Evolutionary conservation across 2,797 vertebrate species (phyloP).

Genomic region (Picus viridis): DNA sequence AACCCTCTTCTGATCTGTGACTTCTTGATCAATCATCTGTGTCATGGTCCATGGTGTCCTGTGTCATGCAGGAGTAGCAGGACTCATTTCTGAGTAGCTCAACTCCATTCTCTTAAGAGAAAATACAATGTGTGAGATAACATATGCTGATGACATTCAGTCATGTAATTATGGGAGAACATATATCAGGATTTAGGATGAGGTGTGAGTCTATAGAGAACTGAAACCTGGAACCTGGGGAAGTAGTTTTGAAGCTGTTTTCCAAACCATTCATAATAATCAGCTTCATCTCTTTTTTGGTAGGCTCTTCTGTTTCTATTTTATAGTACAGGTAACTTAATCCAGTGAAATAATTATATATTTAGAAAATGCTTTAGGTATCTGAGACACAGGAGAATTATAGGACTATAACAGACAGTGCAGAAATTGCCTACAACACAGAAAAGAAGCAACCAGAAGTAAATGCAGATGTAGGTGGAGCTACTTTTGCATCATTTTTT

Average conservation of each 20-base stretch:
- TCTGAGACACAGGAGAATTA: neutral
- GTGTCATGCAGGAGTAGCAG: neutral
- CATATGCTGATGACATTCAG: fast-evolving
- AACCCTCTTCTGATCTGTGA: neutral
- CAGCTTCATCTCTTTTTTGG: neutral
- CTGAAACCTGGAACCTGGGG: neutral
- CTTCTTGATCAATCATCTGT: fast-evolving
- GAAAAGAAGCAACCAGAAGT: neutral
- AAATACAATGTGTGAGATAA: neutral
- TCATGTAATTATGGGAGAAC: neutral
- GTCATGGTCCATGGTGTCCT: neutral
- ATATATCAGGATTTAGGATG: neutral
- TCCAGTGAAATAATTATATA: neutral
- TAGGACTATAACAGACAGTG: neutral
- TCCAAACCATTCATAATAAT: neutral
- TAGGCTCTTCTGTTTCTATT: too few species aligned
- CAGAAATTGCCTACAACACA: neutral
- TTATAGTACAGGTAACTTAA: neutral
- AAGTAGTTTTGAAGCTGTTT: neutral
- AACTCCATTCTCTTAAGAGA: neutral
- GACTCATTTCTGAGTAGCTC: neutral
- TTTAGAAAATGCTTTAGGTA: neutral
- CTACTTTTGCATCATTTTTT: constrained; percentile 3
- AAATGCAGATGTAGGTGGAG: neutral
- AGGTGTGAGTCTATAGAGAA: neutral